Evolutionary conservation across 2,888 invertebrate genomes (phyloP), one percentile per base, ranked within the genome.

Genomic region (Machimus rusticus): DNA sequence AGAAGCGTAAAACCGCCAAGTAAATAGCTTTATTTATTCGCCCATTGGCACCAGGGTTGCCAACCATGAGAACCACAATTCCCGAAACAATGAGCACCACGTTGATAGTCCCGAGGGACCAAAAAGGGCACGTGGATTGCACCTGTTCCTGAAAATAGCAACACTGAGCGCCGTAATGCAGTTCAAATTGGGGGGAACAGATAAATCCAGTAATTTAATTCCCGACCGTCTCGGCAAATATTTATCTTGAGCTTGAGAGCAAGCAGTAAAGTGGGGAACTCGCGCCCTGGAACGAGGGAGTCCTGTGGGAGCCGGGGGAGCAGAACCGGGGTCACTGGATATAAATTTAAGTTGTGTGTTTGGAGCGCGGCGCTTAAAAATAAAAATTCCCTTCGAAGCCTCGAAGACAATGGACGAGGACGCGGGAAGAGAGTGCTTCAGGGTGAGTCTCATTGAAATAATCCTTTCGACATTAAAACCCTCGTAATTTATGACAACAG

Each of bases 391-490:
- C 66, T 66, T 55, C 23, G 66, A 57, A 57, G 46, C 14, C 79
- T 79, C 39, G 74, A 86, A 86, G 86, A 86, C 86, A 86, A 82
- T 39, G 66, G 74, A 74, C 74, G 46, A 55, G 16, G 14, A 46
- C 16, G 16, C 43, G 43, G 16, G 14, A 74, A 39, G 78, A 23
- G 37, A 39, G 37, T 77, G 43, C 16, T 86, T 46, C 43, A 51
- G 81, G 16, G 51, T 34, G 34, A 66, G n/a, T 82, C 74, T 87
- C 87, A 87, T 82, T 87, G 82, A 87, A 87, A 87, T 87, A 87
- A 87, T 87, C 87, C 87, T 87, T 87, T 87, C 87, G 87, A 82
- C 82, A 87, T 87, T 82, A 87, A 87, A 87, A 82, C 87, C 87
- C 43, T 74, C 81, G 87, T 87, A 87, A 87, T 87, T 87, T 87